These are phyloP conservation scores for Musca vetustissima DNA, from an alignment of 1,140 invertebrate genomes.

Conservation along the genomic window DNA sequence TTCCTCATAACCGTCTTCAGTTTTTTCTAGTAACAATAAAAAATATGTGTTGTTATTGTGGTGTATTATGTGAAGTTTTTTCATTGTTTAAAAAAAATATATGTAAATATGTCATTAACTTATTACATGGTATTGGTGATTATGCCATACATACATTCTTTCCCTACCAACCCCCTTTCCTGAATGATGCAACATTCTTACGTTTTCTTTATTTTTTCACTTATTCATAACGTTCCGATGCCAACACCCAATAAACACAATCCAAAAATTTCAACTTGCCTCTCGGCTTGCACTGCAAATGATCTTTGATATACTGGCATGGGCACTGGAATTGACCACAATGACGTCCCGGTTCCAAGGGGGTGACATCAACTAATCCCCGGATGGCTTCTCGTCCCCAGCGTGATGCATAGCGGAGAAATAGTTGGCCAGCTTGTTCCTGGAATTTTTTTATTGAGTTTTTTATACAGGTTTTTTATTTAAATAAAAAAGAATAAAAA, in stretches of 20 bases:
- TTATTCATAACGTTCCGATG: slow-evolving; percentile 51
- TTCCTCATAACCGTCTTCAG: too few relatives aligned
- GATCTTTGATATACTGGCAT: slow-evolving; percentile 86
- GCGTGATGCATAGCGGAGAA: slow-evolving; percentile 77
- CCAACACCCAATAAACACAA: slow-evolving; percentile 53
- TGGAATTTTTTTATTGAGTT: slow-evolving; percentile 56
- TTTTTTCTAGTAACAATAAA: too few relatives aligned
- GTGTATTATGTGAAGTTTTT: too few relatives aligned
- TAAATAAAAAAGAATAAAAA: not conserved
- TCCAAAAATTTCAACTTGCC: slow-evolving; percentile 58
- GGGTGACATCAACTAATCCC: slow-evolving; percentile 66
- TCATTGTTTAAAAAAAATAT: too few relatives aligned
- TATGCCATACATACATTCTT: too few relatives aligned
- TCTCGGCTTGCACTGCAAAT: slow-evolving; percentile 83
- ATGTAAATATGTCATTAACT: too few relatives aligned
- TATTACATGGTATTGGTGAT: too few relatives aligned
- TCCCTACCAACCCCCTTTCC: not conserved
- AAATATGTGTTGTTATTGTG: too few relatives aligned
- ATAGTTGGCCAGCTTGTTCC: slow-evolving; percentile 79
- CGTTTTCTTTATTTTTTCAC: not conserved
- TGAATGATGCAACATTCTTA: not conserved
- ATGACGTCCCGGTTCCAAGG: slow-evolving; percentile 71
- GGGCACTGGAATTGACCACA: slow-evolving; percentile 76
- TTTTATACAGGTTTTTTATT: not conserved
- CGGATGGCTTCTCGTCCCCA: slow-evolving; percentile 76